Evolutionary conservation across 2,113 vertebrate genomes (phyloP), one percentile per base, ranked within the genome.

Genomic region (Leucosticte australis): DNA sequence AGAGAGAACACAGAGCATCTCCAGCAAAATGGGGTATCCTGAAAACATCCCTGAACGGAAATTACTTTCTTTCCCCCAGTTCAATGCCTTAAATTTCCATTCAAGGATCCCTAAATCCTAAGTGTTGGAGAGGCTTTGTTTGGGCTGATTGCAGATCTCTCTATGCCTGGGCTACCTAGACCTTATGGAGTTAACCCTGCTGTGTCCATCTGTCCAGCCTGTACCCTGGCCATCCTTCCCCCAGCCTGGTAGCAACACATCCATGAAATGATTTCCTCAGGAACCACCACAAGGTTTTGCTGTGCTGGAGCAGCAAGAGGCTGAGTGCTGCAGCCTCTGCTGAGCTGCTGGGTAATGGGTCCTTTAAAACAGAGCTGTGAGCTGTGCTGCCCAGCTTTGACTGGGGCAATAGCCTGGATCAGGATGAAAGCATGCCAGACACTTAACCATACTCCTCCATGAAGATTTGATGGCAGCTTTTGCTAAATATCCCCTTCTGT

Each of bases 141-240:
- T 50, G n/a, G 53, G 47, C 39, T n/a, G n/a, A 16, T 8, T 30
- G 47, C 28, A 65, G 49, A 64, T 47, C 19, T 60, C 30, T 42
- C 67, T 63, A 37, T 4, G 10, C 26, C 33, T 24, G 26, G n/a
- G 42, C 57, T 62, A 12, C 31, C 50, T 20, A 67, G 22, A 27
- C 67, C 33, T 55, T 11, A 42, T 5, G 4, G 22, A 24, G 13
- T 41, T 49, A 79, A 33, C 50, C 37, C 23, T 64, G 37, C 50
- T 0, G 0, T 20, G 27, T 33, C 60, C 0, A 2, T 52, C 67
- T 83, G 42, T 63, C 67, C 67, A 67, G 71, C 27, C 31, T 23
- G 3, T 13, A 21, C 31, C 44, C 28, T 12, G 27, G 28, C 67
- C 2, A 5, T 35, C 47, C 9, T 47, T 64, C 39, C 22, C 20